Conservation (phyloP, 2,888 invertebrate species). For the Morinoia aosen region DNA sequence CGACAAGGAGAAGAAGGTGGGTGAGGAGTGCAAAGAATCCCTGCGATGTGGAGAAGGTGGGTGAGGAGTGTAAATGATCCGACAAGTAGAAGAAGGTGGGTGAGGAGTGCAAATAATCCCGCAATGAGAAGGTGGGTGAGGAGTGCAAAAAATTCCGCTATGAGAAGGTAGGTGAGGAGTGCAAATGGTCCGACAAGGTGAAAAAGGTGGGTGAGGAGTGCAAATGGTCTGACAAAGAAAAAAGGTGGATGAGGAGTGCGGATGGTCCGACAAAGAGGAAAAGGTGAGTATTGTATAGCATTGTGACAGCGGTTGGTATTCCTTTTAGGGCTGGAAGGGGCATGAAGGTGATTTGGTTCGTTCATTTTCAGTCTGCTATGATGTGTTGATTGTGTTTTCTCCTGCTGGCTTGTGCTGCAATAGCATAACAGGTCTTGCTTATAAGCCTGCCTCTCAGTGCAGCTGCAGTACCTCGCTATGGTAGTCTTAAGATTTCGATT, state of each 20-base stretch:
- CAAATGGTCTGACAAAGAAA: conserved; percentile 13
- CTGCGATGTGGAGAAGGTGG: too few relatives aligned
- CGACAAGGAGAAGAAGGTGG: conserved; percentile 64
- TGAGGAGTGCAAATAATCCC: conserved; percentile 72
- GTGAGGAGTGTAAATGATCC: conserved; percentile 81
- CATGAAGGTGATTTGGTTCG: too few relatives aligned
- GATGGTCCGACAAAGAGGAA: background rate
- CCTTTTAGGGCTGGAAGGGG: too few relatives aligned
- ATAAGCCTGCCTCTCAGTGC: too few relatives aligned
- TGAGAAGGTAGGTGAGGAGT: conserved; percentile 95
- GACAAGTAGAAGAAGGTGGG: conserved; percentile 65
- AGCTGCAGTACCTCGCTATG: too few relatives aligned
- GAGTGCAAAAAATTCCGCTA: background rate
- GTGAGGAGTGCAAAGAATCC: background rate
- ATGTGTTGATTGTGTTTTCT: too few relatives aligned
- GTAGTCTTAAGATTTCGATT: too few relatives aligned
- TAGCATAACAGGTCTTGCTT: too few relatives aligned
- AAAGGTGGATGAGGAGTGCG: conserved; percentile 72
- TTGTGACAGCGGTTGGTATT: too few relatives aligned
- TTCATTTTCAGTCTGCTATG: too few relatives aligned
- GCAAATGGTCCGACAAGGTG: conserved; percentile 71
- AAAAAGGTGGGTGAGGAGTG: conserved; percentile 72
- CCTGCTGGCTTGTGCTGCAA: too few relatives aligned
- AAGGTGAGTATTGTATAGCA: too few relatives aligned
- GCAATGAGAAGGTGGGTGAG: background rate